Percentiles rank a stretch among this genome's conserved stretches.
phyloP scores from a whole-genome alignment of 2,797 vertebrate genomes.

The Neomorphus geoffroyi region DNA sequence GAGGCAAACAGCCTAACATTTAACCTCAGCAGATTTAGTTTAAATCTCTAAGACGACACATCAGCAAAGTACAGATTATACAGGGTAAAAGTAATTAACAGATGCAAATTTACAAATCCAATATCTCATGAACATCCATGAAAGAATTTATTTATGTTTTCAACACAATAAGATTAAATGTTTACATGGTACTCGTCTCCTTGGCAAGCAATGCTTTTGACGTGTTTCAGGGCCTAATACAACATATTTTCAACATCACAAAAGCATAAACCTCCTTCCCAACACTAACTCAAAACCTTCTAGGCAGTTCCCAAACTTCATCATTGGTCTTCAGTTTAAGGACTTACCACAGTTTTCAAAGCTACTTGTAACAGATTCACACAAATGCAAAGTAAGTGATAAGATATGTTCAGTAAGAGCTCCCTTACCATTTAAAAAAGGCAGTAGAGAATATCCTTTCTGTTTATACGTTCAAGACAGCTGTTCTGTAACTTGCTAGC shows the following conservation, averaged over 20 bases:
- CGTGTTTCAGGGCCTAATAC: background rate
- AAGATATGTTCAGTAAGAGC: background rate
- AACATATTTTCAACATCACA: background rate
- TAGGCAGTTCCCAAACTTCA: background rate
- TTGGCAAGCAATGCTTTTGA: background rate
- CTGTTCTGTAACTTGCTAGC: background rate
- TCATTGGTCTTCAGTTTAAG: background rate
- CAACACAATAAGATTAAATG: background rate
- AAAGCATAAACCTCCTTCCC: background rate
- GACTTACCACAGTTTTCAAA: background rate
- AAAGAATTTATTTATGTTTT: background rate
- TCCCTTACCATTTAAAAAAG: conserved; percentile 32
- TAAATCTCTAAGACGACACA: conserved; percentile 18
- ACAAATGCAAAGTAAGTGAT: background rate
- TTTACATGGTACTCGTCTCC: background rate
- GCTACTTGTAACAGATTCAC: background rate
- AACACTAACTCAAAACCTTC: background rate
- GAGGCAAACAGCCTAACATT: background rate
- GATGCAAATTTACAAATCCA: conserved; percentile 35
- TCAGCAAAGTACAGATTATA: conserved; percentile 38
- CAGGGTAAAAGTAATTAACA: conserved; percentile 45
- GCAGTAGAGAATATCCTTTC: background rate
- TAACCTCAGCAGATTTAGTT: conserved; percentile 35
- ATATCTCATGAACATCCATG: background rate
- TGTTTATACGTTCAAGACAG: background rate